Percentiles rank a stretch among this genome's conserved stretches.
phyloP scores from a whole-genome alignment of 2,113 vertebrate genomes.

The Patagioenas fasciata region DNA sequence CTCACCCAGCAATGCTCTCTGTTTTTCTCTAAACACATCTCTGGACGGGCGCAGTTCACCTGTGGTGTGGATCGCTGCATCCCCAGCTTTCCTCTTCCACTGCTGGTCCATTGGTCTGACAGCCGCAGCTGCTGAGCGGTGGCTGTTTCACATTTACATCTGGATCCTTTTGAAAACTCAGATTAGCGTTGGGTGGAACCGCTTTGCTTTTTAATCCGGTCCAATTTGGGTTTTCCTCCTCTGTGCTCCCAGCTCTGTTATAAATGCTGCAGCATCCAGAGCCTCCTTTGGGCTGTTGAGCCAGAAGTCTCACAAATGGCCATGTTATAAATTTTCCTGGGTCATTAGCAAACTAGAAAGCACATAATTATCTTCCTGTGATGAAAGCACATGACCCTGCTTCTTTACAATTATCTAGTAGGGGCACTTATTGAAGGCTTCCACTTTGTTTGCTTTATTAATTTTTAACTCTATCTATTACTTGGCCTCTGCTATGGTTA shows the following conservation, averaged over 20 bases:
- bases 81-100: neutral
- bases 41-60: fast-evolving
- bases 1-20: neutral
- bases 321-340: neutral
- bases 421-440: conserved; percentile 51
- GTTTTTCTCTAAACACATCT: neutral
- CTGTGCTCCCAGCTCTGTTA: neutral
- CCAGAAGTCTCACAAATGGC: neutral
- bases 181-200: neutral
- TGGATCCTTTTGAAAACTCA: neutral
- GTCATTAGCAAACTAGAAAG: conserved; percentile 29
- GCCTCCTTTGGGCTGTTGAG: neutral
- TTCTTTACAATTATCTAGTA: conserved; percentile 15
- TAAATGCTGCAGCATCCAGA: neutral
- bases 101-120: neutral
- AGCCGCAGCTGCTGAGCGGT: neutral
- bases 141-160: neutral
- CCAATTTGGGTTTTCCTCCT: neutral
- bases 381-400: neutral
- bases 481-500: neutral
- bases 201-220: neutral
- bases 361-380: conserved; percentile 20
- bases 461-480: conserved; percentile 46
- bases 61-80: fast-evolving
- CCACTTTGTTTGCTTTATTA: conserved; percentile 35